These are phyloP conservation scores for Xenopus tropicalis DNA, from an alignment of 2,113 vertebrate species.

Conservation along the genomic window UCB_Xtro_10.0 CM004443.2:151856001-151856500, in stretches of 20 bases:
- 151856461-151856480: not conserved
- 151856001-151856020: not conserved
- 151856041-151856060: not conserved
- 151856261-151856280: not conserved
- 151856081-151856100: not conserved
- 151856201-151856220: conserved; percentile 30
- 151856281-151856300: conserved; percentile 37
- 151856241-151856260: conserved; percentile 3
- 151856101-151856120: conserved; percentile 4
- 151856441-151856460: too few relatives aligned
- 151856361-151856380: too few relatives aligned
- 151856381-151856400: not conserved
- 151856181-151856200: conserved; percentile 32
- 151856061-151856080: not conserved
- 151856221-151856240: conserved; percentile 40
- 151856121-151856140: conserved; percentile 15
- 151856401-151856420: not conserved
- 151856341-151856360: not conserved
- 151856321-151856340: conserved; percentile 38
- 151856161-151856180: conserved; percentile 36
- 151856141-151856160: conserved; percentile 1
- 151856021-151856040: not conserved
- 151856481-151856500: not conserved
- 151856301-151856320: conserved; percentile 47
- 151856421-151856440: too few relatives aligned